Base-by-base conservation (phyloP, 2,888 invertebrate genomes). In the Sisyra terminalis region DNA sequence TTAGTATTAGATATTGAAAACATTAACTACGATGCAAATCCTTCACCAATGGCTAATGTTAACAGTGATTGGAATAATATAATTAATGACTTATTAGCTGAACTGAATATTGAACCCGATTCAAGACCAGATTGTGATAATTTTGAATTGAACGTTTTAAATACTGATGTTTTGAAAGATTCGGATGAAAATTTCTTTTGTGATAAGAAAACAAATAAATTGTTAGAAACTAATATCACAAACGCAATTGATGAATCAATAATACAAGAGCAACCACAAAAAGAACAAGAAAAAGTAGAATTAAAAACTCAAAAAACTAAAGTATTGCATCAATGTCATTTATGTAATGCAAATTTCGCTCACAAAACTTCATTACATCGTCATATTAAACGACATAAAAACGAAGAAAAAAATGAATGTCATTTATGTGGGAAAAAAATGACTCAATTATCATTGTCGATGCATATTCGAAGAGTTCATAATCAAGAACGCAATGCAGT, bases 391-490 rank as follows among this genome's bases (percentile, higher is more conserved):
- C 16, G 18, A n/a, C 37, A 37, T 37, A 17, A 16, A n/a, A n/a
- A n/a, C n/a, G 4, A n/a, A 6, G 18, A 37, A 9, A 15, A 15
- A 7, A 18, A n/a, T 15, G 18, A 37, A 4, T 37, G 37, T 17
- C 11, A 37, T 37, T 37, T 15, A 8, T 37, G 37, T 17, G 37
- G 18, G n/a, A 37, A 18, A 9, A 17, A n/a, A 18, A 17, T 37
- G 16, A 9, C 29, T 9, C 8, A 3, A 4, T 29, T 15, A n/a
- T 31, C 30, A 30, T 30, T 40, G 9, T 14, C 4, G 7, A 16
- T 10, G 5, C 40, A 40, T 40, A 40, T 40, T 7, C n/a, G 31
- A 30, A 29, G 40, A 10, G 15, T 40, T 9, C 40, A 40, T 16
- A 40, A 29, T 6, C 14, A 24, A 18, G 37, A 37, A 11, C 29